phyloP scores from a whole-genome alignment of 2,113 vertebrate genomes.

The Epinephelus cyanopodus region DNA sequence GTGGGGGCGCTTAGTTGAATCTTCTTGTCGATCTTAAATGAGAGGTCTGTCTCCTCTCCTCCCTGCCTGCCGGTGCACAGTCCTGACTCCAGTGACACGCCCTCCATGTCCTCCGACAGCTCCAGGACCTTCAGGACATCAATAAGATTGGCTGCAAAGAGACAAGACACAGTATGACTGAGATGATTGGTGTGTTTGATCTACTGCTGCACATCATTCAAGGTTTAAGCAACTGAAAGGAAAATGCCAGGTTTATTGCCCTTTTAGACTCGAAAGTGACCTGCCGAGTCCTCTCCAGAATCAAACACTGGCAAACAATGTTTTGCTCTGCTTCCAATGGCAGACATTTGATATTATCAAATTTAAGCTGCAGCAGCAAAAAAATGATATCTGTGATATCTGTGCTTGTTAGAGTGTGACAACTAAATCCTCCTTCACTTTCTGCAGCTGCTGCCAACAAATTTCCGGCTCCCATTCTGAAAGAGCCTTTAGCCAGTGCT shows the following conservation, averaged over 20 bases:
- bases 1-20: constrained; percentile 87
- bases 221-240: not conserved
- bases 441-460: not conserved
- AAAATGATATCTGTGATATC: not conserved
- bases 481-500: not conserved
- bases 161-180: not conserved
- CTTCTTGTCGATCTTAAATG: constrained; percentile 87
- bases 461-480: not conserved
- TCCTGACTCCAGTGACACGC: constrained; percentile 86
- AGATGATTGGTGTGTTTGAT: not conserved
- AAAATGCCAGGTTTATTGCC: not conserved
- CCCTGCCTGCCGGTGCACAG: constrained; percentile 86
- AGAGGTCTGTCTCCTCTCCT: constrained; percentile 84
- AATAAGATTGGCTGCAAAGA: constrained; percentile 77
- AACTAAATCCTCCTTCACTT: not conserved
- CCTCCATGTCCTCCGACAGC: constrained; percentile 85
- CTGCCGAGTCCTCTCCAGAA: not conserved
- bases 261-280: not conserved
- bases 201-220: not conserved
- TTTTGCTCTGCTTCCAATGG: not conserved
- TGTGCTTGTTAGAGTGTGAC: not conserved
- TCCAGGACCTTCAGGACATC: constrained; percentile 88
- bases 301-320: not conserved
- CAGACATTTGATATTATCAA: not conserved
- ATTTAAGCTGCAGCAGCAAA: not conserved